These are phyloP conservation scores for Cyphomyrus discorhynchus DNA, from an alignment of 2,113 vertebrate genomes.

Conservation along the genomic window DNA sequence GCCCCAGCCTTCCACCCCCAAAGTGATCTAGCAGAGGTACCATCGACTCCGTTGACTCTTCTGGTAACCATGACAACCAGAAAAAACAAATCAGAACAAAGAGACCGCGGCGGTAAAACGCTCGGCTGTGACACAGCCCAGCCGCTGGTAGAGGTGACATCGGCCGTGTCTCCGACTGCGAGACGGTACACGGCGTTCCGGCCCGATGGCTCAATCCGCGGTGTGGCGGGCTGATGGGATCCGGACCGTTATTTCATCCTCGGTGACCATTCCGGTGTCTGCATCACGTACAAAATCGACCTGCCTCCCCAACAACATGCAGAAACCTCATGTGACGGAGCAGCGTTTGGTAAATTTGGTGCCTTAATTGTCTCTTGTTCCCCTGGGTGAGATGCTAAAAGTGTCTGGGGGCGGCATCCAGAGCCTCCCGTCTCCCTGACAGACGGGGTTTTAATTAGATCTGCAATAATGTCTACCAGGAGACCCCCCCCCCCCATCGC, in stretches of 20 bases:
- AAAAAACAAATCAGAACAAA: not conserved
- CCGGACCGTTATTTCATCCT: not conserved
- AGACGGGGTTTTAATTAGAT: constrained; percentile 19
- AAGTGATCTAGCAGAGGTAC: not conserved
- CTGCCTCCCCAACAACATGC: not conserved
- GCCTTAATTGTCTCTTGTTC: not conserved
- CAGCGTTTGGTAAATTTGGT: not conserved
- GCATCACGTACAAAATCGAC: not conserved
- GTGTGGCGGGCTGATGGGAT: not conserved
- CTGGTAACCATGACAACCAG: not conserved
- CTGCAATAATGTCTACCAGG: not conserved
- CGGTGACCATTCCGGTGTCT: not conserved
- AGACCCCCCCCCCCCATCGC: not conserved
- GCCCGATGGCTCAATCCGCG: not conserved
- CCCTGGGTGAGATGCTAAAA: not conserved
- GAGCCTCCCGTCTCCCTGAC: not conserved
- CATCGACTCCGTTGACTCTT: not conserved
- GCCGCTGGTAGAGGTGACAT: not conserved
- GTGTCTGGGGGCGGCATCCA: not conserved
- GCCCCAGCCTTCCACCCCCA: not conserved
- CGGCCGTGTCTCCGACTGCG: not conserved
- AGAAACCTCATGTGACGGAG: not conserved
- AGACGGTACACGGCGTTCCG: not conserved
- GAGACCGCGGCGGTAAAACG: not conserved
- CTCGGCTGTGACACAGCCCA: not conserved